Evolutionary conservation across 2,888 invertebrate genomes (phyloP).

Genomic region (Chloromyia formosa): DNA sequence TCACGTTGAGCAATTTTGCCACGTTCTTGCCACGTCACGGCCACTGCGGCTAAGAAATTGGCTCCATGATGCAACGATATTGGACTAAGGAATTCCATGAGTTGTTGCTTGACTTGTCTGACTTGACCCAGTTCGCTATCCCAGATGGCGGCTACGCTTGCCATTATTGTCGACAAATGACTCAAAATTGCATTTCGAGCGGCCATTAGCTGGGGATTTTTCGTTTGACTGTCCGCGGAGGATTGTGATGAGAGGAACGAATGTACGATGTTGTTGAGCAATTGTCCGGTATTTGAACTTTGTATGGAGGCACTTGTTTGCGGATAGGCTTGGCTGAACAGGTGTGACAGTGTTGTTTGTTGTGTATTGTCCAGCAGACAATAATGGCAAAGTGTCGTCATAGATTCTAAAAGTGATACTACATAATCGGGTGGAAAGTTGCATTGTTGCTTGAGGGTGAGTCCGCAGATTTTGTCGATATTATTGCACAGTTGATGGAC

Average conservation of each 20-base stretch:
- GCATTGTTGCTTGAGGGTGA: slow-evolving; percentile 57
- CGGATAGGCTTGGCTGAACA: slow-evolving; percentile 68
- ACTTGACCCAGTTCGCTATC: slow-evolving; percentile 71
- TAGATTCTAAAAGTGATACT: slow-evolving; percentile 78
- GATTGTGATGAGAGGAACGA: slow-evolving; percentile 76
- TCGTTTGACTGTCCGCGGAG: slow-evolving; percentile 55
- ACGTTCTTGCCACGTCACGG: slow-evolving; percentile 85
- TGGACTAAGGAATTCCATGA: slow-evolving; percentile 84
- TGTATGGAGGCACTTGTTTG: slow-evolving; percentile 67
- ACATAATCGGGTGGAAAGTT: slow-evolving; percentile 78
- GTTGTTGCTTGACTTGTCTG: slow-evolving; percentile 73
- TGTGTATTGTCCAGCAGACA: slow-evolving; percentile 74
- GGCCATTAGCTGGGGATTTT: slow-evolving; percentile 62
- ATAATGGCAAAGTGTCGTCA: slow-evolving; percentile 82
- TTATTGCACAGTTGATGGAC: slow-evolving; percentile 78
- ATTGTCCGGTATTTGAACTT: slow-evolving; percentile 73
- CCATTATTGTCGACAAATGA: slow-evolving; percentile 82
- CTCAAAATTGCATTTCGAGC: slow-evolving; percentile 80
- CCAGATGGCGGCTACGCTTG: slow-evolving; percentile 83
- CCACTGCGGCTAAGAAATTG: slow-evolving; percentile 82
- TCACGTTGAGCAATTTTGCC: slow-evolving; percentile 65
- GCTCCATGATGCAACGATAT: slow-evolving; percentile 83
- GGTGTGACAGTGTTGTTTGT: slow-evolving; percentile 67
- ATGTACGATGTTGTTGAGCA: slow-evolving; percentile 82
- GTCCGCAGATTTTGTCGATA: slow-evolving; percentile 71